phyloP scores from a whole-genome alignment of 2,888 invertebrate genomes.

The Ennomos fuscantarius region DNA sequence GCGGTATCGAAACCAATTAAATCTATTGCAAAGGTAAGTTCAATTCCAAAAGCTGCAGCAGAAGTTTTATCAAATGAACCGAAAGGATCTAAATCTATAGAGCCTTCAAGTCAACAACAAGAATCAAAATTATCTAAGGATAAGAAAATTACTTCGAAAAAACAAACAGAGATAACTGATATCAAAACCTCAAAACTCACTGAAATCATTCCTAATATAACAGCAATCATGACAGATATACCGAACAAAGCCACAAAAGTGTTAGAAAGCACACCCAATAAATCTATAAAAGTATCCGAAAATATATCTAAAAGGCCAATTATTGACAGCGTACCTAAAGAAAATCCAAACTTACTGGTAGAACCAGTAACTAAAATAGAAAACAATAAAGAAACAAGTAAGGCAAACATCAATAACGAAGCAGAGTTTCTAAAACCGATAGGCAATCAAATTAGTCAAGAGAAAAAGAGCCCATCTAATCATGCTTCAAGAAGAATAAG shows the following conservation, averaged over 20 bases:
- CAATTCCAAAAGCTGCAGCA: slow-evolving; percentile 68
- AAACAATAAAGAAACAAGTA: slow-evolving; percentile 23
- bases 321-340: slow-evolving; percentile 28
- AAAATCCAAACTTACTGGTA: slow-evolving; percentile 31
- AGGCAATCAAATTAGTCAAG: slow-evolving; percentile 39
- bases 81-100: slow-evolving; percentile 43
- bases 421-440: slow-evolving; percentile 24
- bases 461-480: slow-evolving; percentile 62
- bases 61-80: slow-evolving; percentile 61
- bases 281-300: slow-evolving; percentile 13
- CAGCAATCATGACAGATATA: slow-evolving; percentile 22
- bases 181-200: slow-evolving; percentile 35
- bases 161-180: slow-evolving; percentile 38
- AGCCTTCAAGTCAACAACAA: slow-evolving; percentile 44
- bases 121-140: slow-evolving; percentile 40
- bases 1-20: slow-evolving; percentile 56
- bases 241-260: slow-evolving; percentile 20
- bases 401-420: slow-evolving; percentile 13
- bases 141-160: slow-evolving; percentile 15
- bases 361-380: slow-evolving; percentile 27
- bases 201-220: slow-evolving; percentile 26
- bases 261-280: slow-evolving; percentile 22
- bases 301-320: slow-evolving; percentile 19
- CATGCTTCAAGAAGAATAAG: slow-evolving; percentile 68
- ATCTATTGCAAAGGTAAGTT: slow-evolving; percentile 74